These are phyloP conservation scores for Hemibates koningsi DNA, from an alignment of 2,113 vertebrate genomes.

Conservation along the genomic window DNA sequence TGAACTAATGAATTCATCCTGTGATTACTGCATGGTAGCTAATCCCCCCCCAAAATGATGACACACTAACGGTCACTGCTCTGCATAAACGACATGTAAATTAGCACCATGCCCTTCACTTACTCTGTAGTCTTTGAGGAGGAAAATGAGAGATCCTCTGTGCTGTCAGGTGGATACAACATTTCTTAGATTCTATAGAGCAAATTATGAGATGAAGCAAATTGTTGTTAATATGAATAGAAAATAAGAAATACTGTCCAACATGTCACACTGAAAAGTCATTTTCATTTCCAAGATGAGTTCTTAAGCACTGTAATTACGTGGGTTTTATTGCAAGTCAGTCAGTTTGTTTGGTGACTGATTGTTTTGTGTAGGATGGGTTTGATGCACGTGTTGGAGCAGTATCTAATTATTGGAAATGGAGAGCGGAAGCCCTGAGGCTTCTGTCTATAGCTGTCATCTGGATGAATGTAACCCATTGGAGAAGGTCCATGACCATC, in stretches of 20 bases:
- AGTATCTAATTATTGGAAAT: slow-evolving; percentile 8
- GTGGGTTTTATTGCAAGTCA: neutral
- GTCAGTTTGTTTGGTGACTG: neutral
- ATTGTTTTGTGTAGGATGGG: neutral
- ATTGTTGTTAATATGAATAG: neutral
- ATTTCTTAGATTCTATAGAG: slow-evolving; percentile 34
- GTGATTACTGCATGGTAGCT: neutral
- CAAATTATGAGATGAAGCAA: slow-evolving; percentile 12
- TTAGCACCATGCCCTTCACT: neutral
- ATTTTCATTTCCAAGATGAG: neutral
- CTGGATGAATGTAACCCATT: neutral
- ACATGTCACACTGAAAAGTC: neutral
- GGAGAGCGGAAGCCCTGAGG: neutral
- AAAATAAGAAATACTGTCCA: neutral
- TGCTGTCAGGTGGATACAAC: slow-evolving; percentile 1
- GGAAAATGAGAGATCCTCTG: neutral
- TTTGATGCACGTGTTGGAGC: slow-evolving; percentile 9
- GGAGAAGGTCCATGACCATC: neutral
- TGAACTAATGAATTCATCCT: neutral
- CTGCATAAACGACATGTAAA: slow-evolving; percentile 21
- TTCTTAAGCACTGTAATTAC: neutral
- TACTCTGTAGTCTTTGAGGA: neutral
- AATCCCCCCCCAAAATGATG: neutral
- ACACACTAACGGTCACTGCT: neutral
- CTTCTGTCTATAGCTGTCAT: neutral